Evolutionary conservation across 2,888 invertebrate species (phyloP).

Genomic region (Lepetodrilus schrolli): DNA sequence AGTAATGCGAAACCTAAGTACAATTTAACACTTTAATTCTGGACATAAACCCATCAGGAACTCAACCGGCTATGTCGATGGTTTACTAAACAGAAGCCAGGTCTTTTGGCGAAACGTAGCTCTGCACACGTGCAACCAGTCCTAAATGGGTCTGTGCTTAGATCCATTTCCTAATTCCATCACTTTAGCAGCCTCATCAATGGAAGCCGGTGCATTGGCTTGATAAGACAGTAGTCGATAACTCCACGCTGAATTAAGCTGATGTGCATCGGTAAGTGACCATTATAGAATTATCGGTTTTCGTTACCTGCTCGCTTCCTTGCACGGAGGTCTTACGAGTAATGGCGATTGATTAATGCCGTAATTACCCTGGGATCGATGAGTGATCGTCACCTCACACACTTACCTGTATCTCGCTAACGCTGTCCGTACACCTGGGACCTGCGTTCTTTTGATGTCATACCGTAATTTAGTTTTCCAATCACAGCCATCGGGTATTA

Average conservation of each 20-base stretch:
- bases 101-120: too few species aligned
- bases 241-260: neutral
- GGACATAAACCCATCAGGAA: too few species aligned
- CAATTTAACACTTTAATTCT: too few species aligned
- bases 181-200: neutral
- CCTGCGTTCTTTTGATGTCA: neutral
- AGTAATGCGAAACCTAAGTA: too few species aligned
- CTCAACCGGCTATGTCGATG: too few species aligned
- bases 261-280: conserved; percentile 1
- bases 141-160: too few species aligned
- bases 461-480: neutral
- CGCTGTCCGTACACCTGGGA: neutral
- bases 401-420: conserved; percentile 7
- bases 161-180: too few species aligned
- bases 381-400: neutral
- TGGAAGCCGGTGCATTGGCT: too few species aligned
- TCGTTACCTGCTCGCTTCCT: conserved; percentile 15
- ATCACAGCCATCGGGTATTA: neutral
- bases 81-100: too few species aligned
- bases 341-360: neutral
- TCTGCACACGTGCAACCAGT: too few species aligned
- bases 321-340: neutral
- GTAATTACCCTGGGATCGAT: conserved; percentile 7
- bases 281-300: conserved; percentile 14
- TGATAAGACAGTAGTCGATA: neutral